A percentile compares a stretch with the other conserved stretches of the same genome.
Conservation (phyloP, 2,113 vertebrate genomes). For the Thomomys bottae region DNA sequence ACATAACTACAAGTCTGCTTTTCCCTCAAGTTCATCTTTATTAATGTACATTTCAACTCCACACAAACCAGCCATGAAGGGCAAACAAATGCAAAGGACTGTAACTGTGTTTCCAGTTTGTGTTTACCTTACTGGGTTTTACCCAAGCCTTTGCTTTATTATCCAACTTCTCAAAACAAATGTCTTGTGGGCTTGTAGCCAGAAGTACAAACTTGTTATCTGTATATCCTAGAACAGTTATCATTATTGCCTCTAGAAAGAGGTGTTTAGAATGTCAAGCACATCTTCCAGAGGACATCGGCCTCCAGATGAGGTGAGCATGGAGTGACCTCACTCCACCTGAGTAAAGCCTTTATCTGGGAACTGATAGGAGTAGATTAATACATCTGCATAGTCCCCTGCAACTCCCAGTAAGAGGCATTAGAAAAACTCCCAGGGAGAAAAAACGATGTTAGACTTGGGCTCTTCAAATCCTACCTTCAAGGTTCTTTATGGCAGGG, state of each 20-base stretch:
- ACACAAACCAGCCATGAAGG: conserved; percentile 15
- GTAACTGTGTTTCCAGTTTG: background rate
- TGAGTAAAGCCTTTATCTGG: conserved; percentile 11
- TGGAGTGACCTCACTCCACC: background rate
- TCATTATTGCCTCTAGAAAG: background rate
- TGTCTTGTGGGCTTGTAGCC: background rate
- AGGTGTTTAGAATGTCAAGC: background rate
- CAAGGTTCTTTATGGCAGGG: conserved; percentile 3
- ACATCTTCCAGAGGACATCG: background rate
- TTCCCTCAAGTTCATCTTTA: conserved; percentile 43
- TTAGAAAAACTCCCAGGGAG: background rate
- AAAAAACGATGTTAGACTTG: background rate
- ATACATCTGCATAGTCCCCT: background rate
- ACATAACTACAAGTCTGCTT: conserved; percentile 6
- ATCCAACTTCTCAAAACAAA: conserved; percentile 36
- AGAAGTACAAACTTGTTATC: background rate
- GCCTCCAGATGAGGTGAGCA: background rate
- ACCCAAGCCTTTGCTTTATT: conserved; percentile 28
- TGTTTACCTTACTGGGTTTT: conserved; percentile 14
- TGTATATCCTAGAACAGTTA: conserved; percentile 29
- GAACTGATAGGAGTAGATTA: conserved; percentile 25
- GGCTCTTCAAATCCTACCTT: conserved; percentile 9
- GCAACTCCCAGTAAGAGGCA: background rate
- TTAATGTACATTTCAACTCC: conserved; percentile 55
- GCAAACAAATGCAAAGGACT: background rate